Evolutionary conservation across 2,797 vertebrate species (phyloP), one percentile per base, ranked within the genome.

Genomic region (Paguma larvata): DNA sequence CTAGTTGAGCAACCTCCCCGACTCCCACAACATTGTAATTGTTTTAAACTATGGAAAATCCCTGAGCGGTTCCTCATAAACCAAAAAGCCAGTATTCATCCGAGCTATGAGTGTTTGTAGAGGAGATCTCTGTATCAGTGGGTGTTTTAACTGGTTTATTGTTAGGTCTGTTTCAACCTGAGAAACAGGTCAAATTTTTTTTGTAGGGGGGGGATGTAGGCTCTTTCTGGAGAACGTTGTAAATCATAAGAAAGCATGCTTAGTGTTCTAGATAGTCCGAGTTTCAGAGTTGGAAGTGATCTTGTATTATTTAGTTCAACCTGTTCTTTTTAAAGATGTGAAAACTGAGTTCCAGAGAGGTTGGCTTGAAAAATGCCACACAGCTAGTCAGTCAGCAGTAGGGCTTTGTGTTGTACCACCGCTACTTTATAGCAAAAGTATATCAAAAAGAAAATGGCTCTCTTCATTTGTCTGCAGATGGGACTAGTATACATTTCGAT

Each of bases 301-400:
- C 25, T 92, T 75, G 72, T 3, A 59, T 83, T 88, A 48, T 73
- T 41, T 89, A 70, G 48, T 62, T 95, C 32, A 75, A 14, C 21
- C 70, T 92, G 67, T 89, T 84, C 32, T 91, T 93, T 96, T 92
- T 87, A 92, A 89, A 87, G 44, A n/a, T 78, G 9, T 79, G 27
- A 72, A 56, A 70, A 70, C 12, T 68, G 77, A 82, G 21, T 77
- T 98, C 44, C 15, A 34, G 67, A 89, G 77, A 86, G 80, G 51
- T 38, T 53, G 70, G 53, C 70, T 84, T 82, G 63, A 91, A 86
- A 18, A 72, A 9, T 78, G 67, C 30, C 30, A 14, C 7, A 51
- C 19, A 85, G 59, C 48, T 62, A 30, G 59, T 72, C 46, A 63
- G 46, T 63, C 67, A 85, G 23, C 59, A 48, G 46, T 51, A 34